Percentiles rank a stretch among this genome's conserved stretches.
These are phyloP conservation scores for Campodea augens DNA, from an alignment of 1,140 invertebrate genomes.

Conservation along the genomic window DNA sequence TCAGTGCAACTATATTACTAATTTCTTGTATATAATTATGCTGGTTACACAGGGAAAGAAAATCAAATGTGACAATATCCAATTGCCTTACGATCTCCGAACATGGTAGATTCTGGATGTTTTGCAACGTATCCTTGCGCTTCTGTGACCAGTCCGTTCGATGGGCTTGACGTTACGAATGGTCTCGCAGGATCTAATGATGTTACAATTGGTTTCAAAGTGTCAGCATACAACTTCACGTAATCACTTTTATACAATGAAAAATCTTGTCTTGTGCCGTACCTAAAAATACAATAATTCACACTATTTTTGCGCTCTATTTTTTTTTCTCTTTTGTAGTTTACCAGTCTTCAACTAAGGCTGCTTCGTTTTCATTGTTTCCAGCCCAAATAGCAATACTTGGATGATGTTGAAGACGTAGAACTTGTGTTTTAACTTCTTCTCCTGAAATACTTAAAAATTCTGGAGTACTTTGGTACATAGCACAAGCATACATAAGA, in stretches of 20 bases:
- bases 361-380: conserved; percentile 96
- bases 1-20: too few relatives aligned
- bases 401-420: conserved; percentile 68
- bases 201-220: conserved; percentile 44
- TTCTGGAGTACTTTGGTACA: conserved; percentile 62
- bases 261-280: conserved; percentile 37
- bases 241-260: conserved; percentile 59
- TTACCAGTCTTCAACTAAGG: conserved; percentile 63
- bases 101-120: conserved; percentile 56
- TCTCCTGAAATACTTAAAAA: conserved; percentile 49
- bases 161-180: conserved; percentile 76
- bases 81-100: conserved; percentile 80
- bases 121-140: conserved; percentile 50
- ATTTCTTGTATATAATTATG: too few relatives aligned
- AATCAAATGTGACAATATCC: too few relatives aligned
- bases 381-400: conserved; percentile 78
- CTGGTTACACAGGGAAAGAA: too few relatives aligned
- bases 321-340: too few relatives aligned
- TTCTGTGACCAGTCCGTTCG: conserved; percentile 62
- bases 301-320: too few relatives aligned
- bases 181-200: conserved; percentile 38
- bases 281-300: too few relatives aligned
- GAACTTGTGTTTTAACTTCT: conserved; percentile 70
- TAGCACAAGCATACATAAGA: conserved; percentile 91
- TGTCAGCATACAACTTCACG: conserved; percentile 61